phyloP scores from a whole-genome alignment of 2,113 vertebrate genomes.

The Tetrao urogallus region DNA sequence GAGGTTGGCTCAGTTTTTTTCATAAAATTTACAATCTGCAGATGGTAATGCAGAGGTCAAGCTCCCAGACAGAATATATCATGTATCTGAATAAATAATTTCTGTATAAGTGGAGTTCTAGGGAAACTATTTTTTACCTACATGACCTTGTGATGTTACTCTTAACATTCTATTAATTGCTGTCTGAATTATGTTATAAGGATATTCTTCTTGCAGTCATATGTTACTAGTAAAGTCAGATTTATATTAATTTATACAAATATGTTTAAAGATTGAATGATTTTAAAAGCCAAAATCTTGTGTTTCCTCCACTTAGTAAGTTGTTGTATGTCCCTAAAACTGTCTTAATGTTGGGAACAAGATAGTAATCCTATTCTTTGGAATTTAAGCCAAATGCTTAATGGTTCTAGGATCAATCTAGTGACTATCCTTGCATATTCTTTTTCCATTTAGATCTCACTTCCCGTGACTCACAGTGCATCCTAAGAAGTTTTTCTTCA shows the following conservation, averaged over 20 bases:
- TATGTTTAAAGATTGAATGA: background rate
- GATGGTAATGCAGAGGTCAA: constrained; percentile 56
- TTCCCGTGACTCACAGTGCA: background rate
- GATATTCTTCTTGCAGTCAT: background rate
- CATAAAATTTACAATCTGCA: constrained; percentile 49
- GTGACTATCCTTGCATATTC: background rate
- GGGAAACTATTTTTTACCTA: constrained; percentile 23
- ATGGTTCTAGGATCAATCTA: background rate
- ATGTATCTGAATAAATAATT: constrained; percentile 50
- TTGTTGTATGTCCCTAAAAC: background rate
- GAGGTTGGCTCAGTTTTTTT: background rate
- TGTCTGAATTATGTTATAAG: background rate
- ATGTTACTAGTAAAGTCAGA: background rate
- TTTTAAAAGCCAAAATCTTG: background rate
- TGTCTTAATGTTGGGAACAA: background rate
- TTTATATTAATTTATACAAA: accelerated
- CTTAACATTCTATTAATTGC: background rate
- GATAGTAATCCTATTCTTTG: background rate
- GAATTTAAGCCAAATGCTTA: background rate
- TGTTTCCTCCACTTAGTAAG: background rate
- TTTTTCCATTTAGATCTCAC: background rate
- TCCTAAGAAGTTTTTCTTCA: background rate
- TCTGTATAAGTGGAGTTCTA: background rate
- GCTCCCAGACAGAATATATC: background rate
- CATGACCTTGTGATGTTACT: constrained; percentile 20